A percentile compares a stretch with the other conserved stretches of the same genome.
Evolutionary conservation across 2,888 invertebrate species (phyloP).

Genomic region (Chymomyza fuscimana): DNA sequence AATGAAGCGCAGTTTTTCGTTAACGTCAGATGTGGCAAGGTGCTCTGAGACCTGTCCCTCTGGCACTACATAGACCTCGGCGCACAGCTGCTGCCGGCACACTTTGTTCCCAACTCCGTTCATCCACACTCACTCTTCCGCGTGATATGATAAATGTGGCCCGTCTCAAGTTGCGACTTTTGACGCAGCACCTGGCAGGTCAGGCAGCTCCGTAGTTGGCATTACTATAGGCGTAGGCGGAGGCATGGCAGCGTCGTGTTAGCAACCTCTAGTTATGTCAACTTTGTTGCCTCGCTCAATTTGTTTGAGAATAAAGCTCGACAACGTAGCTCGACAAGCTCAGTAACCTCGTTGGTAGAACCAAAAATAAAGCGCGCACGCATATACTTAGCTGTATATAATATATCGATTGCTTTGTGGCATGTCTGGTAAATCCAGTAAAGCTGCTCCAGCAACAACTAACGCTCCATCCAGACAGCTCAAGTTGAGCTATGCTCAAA

Average conservation of each 20-base stretch:
- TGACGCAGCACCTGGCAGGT: conserved; percentile 33
- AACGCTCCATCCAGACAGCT: conserved; percentile 11
- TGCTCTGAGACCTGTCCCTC: background rate
- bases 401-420: background rate
- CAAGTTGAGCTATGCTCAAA: background rate
- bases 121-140: background rate
- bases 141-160: conserved; percentile 50
- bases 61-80: background rate
- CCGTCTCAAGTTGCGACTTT: conserved; percentile 49
- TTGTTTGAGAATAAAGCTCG: conserved; percentile 38
- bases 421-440: background rate
- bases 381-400: background rate
- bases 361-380: conserved; percentile 34
- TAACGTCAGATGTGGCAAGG: conserved; percentile 40
- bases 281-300: conserved; percentile 54
- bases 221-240: conserved; percentile 23
- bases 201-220: background rate
- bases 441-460: conserved; percentile 17
- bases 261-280: conserved; percentile 54
- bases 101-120: background rate
- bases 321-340: conserved; percentile 19
- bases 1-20: conserved; percentile 63
- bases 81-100: background rate
- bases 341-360: background rate
- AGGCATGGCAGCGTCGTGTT: conserved; percentile 28